Base-by-base conservation (phyloP, 2,797 vertebrate species). In the Hafferia zeledoni region DNA sequence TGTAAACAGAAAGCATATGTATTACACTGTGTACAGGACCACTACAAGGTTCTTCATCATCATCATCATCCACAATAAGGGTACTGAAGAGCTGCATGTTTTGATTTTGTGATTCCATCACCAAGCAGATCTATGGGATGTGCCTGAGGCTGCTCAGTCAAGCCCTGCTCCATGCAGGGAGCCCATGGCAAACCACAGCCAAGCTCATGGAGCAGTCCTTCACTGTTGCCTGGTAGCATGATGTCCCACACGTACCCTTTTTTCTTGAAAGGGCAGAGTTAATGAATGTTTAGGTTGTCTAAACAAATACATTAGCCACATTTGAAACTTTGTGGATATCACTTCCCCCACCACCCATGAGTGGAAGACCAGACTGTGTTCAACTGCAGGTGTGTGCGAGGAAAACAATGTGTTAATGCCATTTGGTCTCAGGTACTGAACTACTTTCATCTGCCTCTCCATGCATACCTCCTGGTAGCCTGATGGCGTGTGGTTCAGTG, bases 331-430 rank as follows among this genome's bases (percentile, higher is more conserved):
- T 17, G 53, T 43, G 47, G 46, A 22, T 15, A 11, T 43, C 39
- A 16, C 31, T 83, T 64, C 17, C 52, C 6, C 7, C 13, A n/a
- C 28, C 28, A 37, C 6, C 13, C 43, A 41, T 0, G 0, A 53
- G 28, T 44, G 56, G 67, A 84, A 89, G n/a, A 64, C 13, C 39
- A 53, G 83, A 37, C 28, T 39, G 13, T 20, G 13, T 65, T 57
- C 46, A 46, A 8, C 24, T 24, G 7, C 43, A 85, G 24, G 25
- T 50, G 5, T 1, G 5, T 64, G 35, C 7, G 31, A 65, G 25
- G 27, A 82, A 28, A 43, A 15, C 20, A 37, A 27, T 0, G 0
- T 18, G 24, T 47, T 53, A 70, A 44, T 35, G 30, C 5, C 16
- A 16, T 43, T 75, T 33, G 23, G 31, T 31, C 63, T 82, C 30